Evolutionary conservation across 2,113 vertebrate species (phyloP).

Genomic region (Halichoerus grypus): DNA sequence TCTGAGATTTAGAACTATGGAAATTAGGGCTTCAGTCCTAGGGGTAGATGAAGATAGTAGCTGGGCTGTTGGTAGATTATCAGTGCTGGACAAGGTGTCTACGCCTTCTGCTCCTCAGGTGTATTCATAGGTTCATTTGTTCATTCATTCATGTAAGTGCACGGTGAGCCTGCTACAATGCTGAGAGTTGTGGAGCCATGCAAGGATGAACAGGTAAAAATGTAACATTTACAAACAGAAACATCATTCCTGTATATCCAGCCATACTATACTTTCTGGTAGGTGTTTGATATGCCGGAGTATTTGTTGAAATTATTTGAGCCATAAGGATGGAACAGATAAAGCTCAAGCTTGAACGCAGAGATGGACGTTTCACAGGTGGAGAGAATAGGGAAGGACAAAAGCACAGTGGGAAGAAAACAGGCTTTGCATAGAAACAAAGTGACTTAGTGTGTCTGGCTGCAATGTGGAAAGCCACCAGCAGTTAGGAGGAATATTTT

Average conservation of each 20-base stretch:
- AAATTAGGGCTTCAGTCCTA: background rate
- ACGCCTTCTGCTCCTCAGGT: background rate
- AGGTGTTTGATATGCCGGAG: background rate
- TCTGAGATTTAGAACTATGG: background rate
- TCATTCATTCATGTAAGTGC: background rate
- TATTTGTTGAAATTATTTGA: conserved; percentile 11
- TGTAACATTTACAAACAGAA: background rate
- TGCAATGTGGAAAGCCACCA: background rate
- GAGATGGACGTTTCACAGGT: background rate
- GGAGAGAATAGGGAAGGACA: background rate
- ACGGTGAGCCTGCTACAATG: background rate
- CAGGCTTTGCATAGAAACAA: background rate
- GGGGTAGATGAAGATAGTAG: background rate
- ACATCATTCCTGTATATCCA: background rate
- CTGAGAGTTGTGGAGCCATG: background rate
- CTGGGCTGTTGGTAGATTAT: background rate
- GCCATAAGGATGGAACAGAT: background rate
- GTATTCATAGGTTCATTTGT: background rate
- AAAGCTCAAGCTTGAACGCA: background rate
- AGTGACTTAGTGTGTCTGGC: background rate
- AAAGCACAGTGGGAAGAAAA: background rate
- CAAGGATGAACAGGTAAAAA: background rate
- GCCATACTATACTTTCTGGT: background rate
- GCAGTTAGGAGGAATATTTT: background rate
- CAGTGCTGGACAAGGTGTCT: background rate